Base-by-base conservation (phyloP, 2,888 invertebrate species). In the Trachelus stipa region DNA sequence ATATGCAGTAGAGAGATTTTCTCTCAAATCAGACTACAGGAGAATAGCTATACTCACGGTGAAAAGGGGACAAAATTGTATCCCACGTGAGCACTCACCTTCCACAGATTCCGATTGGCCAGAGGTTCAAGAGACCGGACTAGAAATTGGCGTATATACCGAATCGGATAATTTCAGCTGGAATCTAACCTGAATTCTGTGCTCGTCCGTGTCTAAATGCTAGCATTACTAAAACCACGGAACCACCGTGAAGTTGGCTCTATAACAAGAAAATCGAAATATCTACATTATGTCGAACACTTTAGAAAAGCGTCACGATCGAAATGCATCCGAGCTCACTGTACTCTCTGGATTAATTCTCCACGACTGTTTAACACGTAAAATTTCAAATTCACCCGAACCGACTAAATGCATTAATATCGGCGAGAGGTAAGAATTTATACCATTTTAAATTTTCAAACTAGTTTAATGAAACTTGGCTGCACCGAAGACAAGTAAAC, bases 141-240 rank as follows among this genome's bases (percentile, higher is more conserved):
- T 79, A 79, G 85, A 82, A 86, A 86, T 86, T 86, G 85, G 81
- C 56, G 56, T 56, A 56, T 56, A 56, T 81, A 83, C 80, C 82
- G 84, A 83, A 85, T 83, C 83, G 84, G 83, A 85, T 84, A 84
- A 85, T 84, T 84, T 82, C 81, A 69, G 79, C 35, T 78, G 81
- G 82, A 80, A 77, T 79, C 78, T 76, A 69, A 76, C 77, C 75
- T 69, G 79, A 73, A 78, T 77, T 71, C 33, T 34, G 33, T 23
- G 56, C 56, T 56, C 56, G 23, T 56, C 56, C 56, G 56, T 56
- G 56, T 56, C 23, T 79, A 83, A 83, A 81, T 82, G 84, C 81
- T 81, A 81, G 81, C 80, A 80, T 84, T 83, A 87, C 84, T 82
- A 84, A 83, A 56, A 56, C 56, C 56, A 23, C 56, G 23, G 56